Evolutionary conservation across 2,113 vertebrate species (phyloP).

Genomic region (Sylvicapra grimmia): DNA sequence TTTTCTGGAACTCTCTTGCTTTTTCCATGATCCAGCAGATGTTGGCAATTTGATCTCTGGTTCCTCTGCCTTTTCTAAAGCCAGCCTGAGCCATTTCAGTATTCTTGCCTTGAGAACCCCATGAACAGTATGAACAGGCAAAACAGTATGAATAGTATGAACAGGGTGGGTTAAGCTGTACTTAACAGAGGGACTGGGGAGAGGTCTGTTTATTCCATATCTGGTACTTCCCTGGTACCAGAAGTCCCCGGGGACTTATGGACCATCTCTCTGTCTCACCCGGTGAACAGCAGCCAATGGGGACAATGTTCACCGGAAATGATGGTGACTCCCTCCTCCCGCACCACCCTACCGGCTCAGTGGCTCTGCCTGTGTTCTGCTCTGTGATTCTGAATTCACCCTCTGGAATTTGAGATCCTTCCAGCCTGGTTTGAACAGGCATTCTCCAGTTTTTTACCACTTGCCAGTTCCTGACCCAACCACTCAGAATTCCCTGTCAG

Average conservation of each 20-base stretch:
- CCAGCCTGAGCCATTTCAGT: too few species aligned
- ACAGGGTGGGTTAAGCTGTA: neutral
- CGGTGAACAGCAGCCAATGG: neutral
- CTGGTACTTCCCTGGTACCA: neutral
- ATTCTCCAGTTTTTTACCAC: neutral
- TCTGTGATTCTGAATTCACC: neutral
- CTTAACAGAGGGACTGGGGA: neutral
- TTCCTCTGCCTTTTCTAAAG: too few species aligned
- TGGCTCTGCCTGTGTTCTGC: neutral
- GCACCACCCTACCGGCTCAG: neutral
- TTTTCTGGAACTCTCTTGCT: too few species aligned
- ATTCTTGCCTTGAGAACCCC: too few species aligned
- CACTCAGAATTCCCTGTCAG: neutral
- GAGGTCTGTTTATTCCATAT: neutral
- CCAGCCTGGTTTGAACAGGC: neutral
- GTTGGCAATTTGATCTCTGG: too few species aligned
- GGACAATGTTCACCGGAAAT: neutral
- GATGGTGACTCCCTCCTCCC: neutral
- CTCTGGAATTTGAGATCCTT: neutral
- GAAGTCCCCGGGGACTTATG: neutral
- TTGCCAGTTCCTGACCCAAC: neutral
- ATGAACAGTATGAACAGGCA: too few species aligned
- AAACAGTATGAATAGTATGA: too few species aligned
- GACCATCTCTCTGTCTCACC: neutral
- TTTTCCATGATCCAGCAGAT: too few species aligned